Conservation (phyloP, 2,888 invertebrate species). For the Troides oblongomaculatus region DNA sequence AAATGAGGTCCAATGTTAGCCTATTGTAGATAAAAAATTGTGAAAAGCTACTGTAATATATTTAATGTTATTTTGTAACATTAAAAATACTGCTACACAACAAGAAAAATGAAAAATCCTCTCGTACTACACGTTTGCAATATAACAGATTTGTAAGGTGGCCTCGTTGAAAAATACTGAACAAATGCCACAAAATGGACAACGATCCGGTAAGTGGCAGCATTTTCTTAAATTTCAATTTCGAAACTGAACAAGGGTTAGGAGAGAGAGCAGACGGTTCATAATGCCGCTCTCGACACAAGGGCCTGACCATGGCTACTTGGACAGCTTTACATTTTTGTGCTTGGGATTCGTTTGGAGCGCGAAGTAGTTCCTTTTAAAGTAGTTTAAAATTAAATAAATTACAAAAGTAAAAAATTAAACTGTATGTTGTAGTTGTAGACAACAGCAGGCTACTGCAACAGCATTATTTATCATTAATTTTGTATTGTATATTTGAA, state of each 20-base stretch:
- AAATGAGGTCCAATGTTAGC: no score
- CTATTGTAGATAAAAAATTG: no score
- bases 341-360: conserved; percentile 42
- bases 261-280: conserved; percentile 59
- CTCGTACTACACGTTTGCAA: neutral
- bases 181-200: conserved; percentile 30
- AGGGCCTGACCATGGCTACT: conserved; percentile 75
- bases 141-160: conserved; percentile 12
- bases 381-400: neutral
- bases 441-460: no score
- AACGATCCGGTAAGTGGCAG: conserved; percentile 33
- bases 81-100: neutral
- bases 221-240: conserved; percentile 69
- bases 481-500: no score
- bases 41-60: no score
- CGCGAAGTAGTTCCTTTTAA: conserved; percentile 17
- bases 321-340: conserved; percentile 63
- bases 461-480: no score
- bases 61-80: neutral
- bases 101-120: neutral
- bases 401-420: neutral
- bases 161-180: conserved; percentile 13
- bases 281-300: conserved; percentile 72
- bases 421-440: no score
- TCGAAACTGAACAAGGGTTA: conserved; percentile 60